Evolutionary conservation across 2,888 invertebrate genomes (phyloP).

Genomic region (Tinea pellionella): DNA sequence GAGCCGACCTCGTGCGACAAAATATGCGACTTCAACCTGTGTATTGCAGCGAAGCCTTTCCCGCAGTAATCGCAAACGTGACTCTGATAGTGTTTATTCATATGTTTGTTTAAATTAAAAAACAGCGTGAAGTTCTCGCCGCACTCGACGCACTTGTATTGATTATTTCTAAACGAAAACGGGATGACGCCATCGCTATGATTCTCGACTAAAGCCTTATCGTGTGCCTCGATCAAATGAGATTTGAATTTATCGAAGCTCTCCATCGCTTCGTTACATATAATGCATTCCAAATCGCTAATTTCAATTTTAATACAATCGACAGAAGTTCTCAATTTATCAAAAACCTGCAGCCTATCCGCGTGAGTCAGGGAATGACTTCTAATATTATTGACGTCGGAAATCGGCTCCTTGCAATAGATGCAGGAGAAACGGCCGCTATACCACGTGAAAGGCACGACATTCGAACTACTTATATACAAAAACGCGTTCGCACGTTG

Average conservation of each 20-base stretch:
- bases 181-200: constrained; percentile 43
- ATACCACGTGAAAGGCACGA: constrained; percentile 51
- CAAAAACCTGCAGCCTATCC: constrained; percentile 34
- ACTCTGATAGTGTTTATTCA: constrained; percentile 50
- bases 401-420: constrained; percentile 40
- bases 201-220: constrained; percentile 34
- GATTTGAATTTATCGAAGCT: constrained; percentile 36
- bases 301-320: constrained; percentile 47
- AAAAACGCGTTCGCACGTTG: constrained; percentile 54
- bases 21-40: constrained; percentile 43
- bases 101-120: constrained; percentile 45
- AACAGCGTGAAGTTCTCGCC: constrained; percentile 40
- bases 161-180: constrained; percentile 33
- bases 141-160: constrained; percentile 36
- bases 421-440: constrained; percentile 47
- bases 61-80: constrained; percentile 54
- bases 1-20: constrained; percentile 30
- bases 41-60: constrained; percentile 40
- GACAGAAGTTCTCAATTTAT: constrained; percentile 27
- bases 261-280: constrained; percentile 31
- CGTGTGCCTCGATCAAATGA: constrained; percentile 37
- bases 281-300: constrained; percentile 38
- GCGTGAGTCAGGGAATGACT: constrained; percentile 36
- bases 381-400: constrained; percentile 39
- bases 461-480: constrained; percentile 50